phyloP scores from a whole-genome alignment of 2,797 vertebrate species.

The Epinephelus malabaricus region DNA sequence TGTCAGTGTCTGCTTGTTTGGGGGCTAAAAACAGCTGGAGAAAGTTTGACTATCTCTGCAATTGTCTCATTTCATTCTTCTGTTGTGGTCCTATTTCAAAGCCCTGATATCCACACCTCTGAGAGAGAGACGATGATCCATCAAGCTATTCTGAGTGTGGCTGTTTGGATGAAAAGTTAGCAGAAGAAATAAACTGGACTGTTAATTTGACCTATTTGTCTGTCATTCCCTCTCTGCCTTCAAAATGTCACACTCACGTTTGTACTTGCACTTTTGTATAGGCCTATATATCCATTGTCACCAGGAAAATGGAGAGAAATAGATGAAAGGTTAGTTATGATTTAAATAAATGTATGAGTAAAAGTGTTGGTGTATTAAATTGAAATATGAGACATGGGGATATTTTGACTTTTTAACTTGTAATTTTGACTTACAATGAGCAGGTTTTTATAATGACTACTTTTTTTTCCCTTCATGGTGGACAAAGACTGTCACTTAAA shows the following conservation, averaged over 20 bases:
- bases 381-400: too few relatives aligned
- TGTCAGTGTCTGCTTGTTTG: slow-evolving; percentile 25
- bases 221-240: not conserved
- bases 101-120: slow-evolving; percentile 4
- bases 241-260: not conserved
- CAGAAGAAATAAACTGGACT: not conserved
- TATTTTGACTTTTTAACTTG: not conserved
- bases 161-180: not conserved
- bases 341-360: not conserved
- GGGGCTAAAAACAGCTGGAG: slow-evolving; percentile 31
- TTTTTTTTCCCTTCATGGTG: not conserved
- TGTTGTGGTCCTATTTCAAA: slow-evolving; percentile 27
- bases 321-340: not conserved
- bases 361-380: not conserved
- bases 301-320: not conserved
- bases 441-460: not conserved
- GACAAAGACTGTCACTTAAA: not conserved
- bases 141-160: not conserved
- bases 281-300: not conserved
- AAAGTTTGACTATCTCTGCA: slow-evolving; percentile 25
- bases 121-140: not conserved
- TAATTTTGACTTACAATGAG: not conserved
- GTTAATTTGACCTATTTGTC: not conserved
- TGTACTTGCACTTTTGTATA: not conserved
- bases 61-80: slow-evolving; percentile 17